Evolutionary conservation across 2,113 vertebrate genomes (phyloP).

Genomic region (Dascyllus trimaculatus): DNA sequence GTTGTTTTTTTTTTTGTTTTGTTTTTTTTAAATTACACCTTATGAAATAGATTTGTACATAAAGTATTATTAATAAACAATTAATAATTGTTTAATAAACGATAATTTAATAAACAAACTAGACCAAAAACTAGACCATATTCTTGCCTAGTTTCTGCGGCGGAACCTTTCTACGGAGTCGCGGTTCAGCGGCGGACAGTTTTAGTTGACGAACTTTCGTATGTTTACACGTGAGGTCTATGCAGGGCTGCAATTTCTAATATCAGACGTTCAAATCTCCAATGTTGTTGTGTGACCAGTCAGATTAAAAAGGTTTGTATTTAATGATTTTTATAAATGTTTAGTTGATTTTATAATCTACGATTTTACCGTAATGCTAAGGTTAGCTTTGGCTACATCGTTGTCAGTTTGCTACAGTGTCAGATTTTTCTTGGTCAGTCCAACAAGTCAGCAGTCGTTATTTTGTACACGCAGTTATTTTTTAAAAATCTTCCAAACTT

Average conservation of each 20-base stretch:
- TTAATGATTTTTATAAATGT: not conserved
- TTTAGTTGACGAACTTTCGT: conserved; percentile 43
- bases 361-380: not conserved
- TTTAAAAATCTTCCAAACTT: not conserved
- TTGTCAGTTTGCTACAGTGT: not conserved
- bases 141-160: not conserved
- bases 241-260: not conserved
- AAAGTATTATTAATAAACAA: not conserved
- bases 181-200: conserved; percentile 30
- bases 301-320: conserved; percentile 19
- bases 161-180: conserved; percentile 64
- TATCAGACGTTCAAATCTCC: not conserved
- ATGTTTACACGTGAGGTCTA: conserved; percentile 79
- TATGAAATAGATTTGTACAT: not conserved
- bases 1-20: too few species aligned
- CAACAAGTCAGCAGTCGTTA: not conserved
- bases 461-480: not conserved
- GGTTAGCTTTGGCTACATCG: not conserved
- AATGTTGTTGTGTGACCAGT: fast-evolving
- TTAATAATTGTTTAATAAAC: too few species aligned
- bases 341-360: not conserved
- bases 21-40: too few species aligned
- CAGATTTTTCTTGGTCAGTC: not conserved
- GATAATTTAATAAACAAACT: too few species aligned
- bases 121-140: not conserved